These are phyloP conservation scores for Apodemia zela DNA, from an alignment of 2,888 invertebrate genomes.

Conservation along the genomic window DNA sequence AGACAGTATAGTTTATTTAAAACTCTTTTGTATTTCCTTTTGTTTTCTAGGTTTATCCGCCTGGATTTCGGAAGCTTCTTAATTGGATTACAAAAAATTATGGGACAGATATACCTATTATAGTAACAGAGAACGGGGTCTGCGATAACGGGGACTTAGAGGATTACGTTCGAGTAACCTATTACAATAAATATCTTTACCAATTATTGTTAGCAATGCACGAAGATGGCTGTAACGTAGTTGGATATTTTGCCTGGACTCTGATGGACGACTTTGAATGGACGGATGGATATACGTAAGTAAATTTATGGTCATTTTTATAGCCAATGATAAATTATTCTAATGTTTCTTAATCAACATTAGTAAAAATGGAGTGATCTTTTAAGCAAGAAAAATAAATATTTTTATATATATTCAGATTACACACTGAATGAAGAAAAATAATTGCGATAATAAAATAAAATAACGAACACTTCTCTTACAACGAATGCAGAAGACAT, in stretches of 20 bases:
- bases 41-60: constrained; percentile 76
- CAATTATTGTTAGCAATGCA: constrained; percentile 59
- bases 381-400: too few species aligned
- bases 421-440: too few species aligned
- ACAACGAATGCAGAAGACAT: too few species aligned
- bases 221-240: constrained; percentile 63
- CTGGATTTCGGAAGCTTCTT: constrained; percentile 82
- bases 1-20: background rate
- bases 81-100: constrained; percentile 83
- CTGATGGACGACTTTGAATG: constrained; percentile 84
- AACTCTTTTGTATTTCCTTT: background rate
- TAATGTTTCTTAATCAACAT: too few species aligned
- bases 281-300: constrained; percentile 70
- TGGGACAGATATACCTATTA: constrained; percentile 75
- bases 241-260: constrained; percentile 81
- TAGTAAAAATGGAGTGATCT: too few species aligned
- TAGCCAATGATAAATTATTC: constrained; percentile 7
- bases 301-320: constrained; percentile 20
- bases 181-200: constrained; percentile 69
- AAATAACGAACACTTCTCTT: too few species aligned
- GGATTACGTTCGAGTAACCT: constrained; percentile 71
- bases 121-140: constrained; percentile 81
- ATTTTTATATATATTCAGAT: too few species aligned
- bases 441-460: too few species aligned
- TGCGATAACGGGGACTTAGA: constrained; percentile 67